Evolutionary conservation across 2,797 vertebrate species (phyloP), one percentile per base, ranked within the genome.

Genomic region (Sebastes oblongus): DNA sequence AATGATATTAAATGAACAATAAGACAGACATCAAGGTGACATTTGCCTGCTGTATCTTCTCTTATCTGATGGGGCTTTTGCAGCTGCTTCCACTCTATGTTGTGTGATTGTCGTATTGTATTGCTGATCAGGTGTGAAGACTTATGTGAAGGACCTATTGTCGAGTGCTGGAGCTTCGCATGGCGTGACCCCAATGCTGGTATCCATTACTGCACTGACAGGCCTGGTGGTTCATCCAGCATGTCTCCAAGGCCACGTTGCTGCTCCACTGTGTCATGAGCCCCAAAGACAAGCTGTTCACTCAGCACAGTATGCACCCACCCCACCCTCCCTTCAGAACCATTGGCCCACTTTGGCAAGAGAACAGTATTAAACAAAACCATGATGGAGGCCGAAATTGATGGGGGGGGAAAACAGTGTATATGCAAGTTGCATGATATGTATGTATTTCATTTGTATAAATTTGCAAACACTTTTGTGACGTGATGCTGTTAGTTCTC

Each of bases 121-220:
- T 85, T 86, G 83, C 78, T 42, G 80, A 93, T 95, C 85, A 91
- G 81, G 84, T 85, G 84, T 79, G 59, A 65, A 66, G 68, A 86
- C 86, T 84, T 85, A 82, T 84, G 83, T 69, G 65, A 84, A 72
- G 84, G 80, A 83, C 85, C 70, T 66, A 46, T 62, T 83, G 83
- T 61, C 32, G 74, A 83, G 83, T 86, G 79, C 54, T 8, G 1
- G 60, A 80, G 73, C 46, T 71, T 66, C 86, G 82, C 79, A 86
- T 80, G 56, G 80, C 25, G 55, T 93, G 92, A 94, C 92, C 92
- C 72, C 86, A 72, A 24, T 4, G 5, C 68, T 81, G 74, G 83
- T 88, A 95, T 95, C 87, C 89, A 94, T 96, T 94, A 95, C 72
- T 36, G 68, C 81, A 64, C 76, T 92, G 93, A 94, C 94, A 94